Conservation (phyloP, 2,888 invertebrate species). For the Pherbina coryleti region DNA sequence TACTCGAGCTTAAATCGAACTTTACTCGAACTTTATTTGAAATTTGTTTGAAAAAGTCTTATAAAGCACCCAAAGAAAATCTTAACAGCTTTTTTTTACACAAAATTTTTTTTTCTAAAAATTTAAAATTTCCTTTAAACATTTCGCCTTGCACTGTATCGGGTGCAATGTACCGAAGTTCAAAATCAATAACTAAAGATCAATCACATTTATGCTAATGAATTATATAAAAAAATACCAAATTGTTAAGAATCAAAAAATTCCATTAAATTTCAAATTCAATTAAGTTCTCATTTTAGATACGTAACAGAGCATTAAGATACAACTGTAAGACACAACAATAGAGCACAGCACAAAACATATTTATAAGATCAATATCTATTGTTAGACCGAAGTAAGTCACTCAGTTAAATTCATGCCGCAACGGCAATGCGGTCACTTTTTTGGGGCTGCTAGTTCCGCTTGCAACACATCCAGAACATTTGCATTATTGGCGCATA, state of each 20-base stretch:
- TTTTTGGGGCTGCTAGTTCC: constrained; percentile 6
- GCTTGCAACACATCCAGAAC: constrained; percentile 19
- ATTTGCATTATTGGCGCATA: constrained; percentile 17
- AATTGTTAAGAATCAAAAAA: neutral
- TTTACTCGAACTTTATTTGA: too few species aligned
- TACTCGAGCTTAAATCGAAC: too few species aligned
- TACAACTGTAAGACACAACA: constrained; percentile 8
- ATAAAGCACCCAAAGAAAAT: too few species aligned
- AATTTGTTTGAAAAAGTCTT: too few species aligned
- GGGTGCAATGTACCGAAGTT: neutral
- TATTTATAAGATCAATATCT: neutral
- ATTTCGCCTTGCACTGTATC: neutral
- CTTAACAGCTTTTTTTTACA: too few species aligned
- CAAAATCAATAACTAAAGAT: neutral
- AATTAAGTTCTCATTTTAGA: neutral
- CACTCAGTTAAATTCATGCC: neutral
- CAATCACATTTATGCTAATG: constrained; percentile 23
- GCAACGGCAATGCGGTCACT: neutral
- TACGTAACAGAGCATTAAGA: constrained; percentile 11
- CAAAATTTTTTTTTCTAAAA: too few species aligned
- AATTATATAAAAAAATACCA: neutral
- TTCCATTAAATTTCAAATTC: neutral
- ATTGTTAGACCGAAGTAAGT: neutral
- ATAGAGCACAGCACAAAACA: too few species aligned
- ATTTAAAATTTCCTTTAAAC: neutral